phyloP scores from a whole-genome alignment of 2,888 invertebrate genomes.

The Drosophila trichaetosa region DNA sequence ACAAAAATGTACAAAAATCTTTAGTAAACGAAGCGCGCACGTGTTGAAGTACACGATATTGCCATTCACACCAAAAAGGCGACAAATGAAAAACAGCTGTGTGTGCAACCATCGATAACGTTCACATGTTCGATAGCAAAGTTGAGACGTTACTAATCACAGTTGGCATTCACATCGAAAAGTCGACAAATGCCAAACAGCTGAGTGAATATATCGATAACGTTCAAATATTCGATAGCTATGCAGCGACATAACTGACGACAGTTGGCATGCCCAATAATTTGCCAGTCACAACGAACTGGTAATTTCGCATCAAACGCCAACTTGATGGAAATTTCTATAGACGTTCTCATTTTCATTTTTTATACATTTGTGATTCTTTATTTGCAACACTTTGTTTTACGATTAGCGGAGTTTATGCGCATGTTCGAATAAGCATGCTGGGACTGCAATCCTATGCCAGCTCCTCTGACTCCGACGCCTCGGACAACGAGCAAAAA shows the following conservation, averaged over 20 bases:
- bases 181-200: conserved; percentile 6
- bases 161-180: conserved; percentile 7
- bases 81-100: conserved; percentile 23
- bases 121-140: background rate
- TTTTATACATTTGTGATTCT: conserved; percentile 63
- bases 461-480: conserved; percentile 88
- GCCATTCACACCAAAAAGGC: conserved; percentile 34
- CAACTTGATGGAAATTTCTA: conserved; percentile 68
- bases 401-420: conserved; percentile 59
- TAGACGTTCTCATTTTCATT: conserved; percentile 69
- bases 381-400: conserved; percentile 71
- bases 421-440: conserved; percentile 86
- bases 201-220: conserved; percentile 21
- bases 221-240: background rate
- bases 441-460: conserved; percentile 90
- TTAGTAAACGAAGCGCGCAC: conserved; percentile 60
- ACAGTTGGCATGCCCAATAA: conserved; percentile 10
- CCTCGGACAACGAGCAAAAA: conserved; percentile 86
- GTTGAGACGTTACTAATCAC: background rate
- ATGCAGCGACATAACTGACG: background rate
- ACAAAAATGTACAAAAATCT: conserved; percentile 34
- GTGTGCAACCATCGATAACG: conserved; percentile 18
- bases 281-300: conserved; percentile 32
- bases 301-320: conserved; percentile 26
- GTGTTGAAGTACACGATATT: conserved; percentile 55